Evolutionary conservation across 2,797 vertebrate genomes (phyloP), one percentile per base, ranked within the genome.

Genomic region (Odontamblyopus rebecca): DNA sequence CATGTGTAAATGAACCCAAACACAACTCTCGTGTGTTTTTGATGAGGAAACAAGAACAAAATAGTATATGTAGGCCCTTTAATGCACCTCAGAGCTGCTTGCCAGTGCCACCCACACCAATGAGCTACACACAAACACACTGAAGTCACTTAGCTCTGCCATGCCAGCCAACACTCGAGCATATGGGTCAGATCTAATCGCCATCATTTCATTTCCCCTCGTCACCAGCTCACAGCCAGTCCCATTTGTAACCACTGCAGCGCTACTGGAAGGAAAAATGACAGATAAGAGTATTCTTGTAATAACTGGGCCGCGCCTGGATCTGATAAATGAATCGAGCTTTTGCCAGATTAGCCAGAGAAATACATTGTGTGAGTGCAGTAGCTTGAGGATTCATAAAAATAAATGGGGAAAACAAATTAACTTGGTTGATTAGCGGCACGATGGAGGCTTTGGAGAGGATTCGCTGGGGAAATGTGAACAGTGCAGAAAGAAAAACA

Each of bases 131-230:
- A 79, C 73, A 80, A 81, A 81, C 77, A 82, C 75, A 80, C 80
- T 71, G 77, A 83, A 84, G 70, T 65, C 78, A 68, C 76, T 54
- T 78, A 71, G 68, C 69, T 77, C 81, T 73, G 76, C 83, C 80
- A 82, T 77, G 70, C 57, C 69, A 68, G 65, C 78, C 65, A 85
- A 82, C 80, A 85, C 85, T 82, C 79, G 81, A 80, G 84, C 88
- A 91, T 90, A 85, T 91, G 90, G 90, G 90, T 92, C 89, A 91
- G 90, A 93, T 93, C 81, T 90, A 89, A 93, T 93, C 90, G 82
- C 82, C 79, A 88, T 91, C 89, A 91, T 91, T 93, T 93, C 86
- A 93, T 93, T 91, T 91, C 90, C 89, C 81, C 85, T 63, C 78
- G 88, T 92, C 90, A 91, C 92, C 90, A 89, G 89, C 89, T 86